Percentiles rank a stretch among this genome's conserved stretches.
These are phyloP conservation scores for Erpobdella octoculata DNA, from an alignment of 2,888 invertebrate genomes.

Conservation along the genomic window DNA sequence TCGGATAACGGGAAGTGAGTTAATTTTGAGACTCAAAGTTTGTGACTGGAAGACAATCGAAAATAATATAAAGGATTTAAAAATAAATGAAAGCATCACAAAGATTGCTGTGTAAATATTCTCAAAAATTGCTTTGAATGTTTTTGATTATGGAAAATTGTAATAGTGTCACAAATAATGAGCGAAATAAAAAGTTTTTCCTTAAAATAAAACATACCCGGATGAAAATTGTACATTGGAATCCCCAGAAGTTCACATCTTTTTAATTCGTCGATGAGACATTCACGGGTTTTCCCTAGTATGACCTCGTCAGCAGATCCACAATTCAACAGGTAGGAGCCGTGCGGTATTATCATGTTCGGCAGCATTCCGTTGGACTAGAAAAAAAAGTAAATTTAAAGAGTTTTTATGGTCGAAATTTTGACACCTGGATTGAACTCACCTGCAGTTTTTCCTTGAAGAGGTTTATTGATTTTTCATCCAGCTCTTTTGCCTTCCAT, in stretches of 20 bases:
- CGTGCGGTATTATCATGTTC: slow-evolving; percentile 47
- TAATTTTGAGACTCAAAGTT: too few relatives aligned
- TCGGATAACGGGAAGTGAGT: too few relatives aligned
- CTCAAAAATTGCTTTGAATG: too few relatives aligned
- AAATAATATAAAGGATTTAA: too few relatives aligned
- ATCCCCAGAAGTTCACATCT: slow-evolving; percentile 54
- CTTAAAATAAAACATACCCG: slow-evolving; percentile 45
- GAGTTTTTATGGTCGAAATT: neutral
- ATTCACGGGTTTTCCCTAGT: slow-evolving; percentile 49
- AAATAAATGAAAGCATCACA: too few relatives aligned
- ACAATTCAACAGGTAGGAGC: slow-evolving; percentile 54
- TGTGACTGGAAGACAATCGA: too few relatives aligned
- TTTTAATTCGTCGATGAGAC: slow-evolving; percentile 53
- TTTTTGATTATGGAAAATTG: too few relatives aligned
- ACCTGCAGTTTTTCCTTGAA: slow-evolving; percentile 47
- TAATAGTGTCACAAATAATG: too few relatives aligned
- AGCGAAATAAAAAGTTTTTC: too few relatives aligned
- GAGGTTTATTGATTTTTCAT: slow-evolving; percentile 41
- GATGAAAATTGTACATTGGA: slow-evolving; percentile 54
- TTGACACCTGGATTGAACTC: neutral
- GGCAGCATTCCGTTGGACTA: slow-evolving; percentile 35
- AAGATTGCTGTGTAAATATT: too few relatives aligned
- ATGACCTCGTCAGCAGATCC: slow-evolving; percentile 52
- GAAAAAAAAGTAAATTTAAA: neutral
- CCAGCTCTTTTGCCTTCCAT: slow-evolving; percentile 49